A percentile compares a stretch with the other conserved stretches of the same genome.
These are phyloP conservation scores for Theretra japonica DNA, from an alignment of 2,888 invertebrate species.

Conservation along the genomic window DNA sequence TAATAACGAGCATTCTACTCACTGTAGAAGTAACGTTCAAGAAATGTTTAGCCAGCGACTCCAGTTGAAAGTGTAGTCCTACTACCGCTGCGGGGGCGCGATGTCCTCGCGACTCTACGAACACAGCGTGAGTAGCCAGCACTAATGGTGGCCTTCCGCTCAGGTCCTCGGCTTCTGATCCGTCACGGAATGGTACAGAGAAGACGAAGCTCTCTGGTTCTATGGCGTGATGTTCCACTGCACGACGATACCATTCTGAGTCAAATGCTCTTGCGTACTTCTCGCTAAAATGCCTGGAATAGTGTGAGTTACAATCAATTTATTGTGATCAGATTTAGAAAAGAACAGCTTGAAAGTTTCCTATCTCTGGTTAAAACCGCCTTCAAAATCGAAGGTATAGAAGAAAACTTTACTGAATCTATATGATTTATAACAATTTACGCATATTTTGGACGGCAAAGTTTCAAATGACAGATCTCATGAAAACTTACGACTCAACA, in stretches of 20 bases:
- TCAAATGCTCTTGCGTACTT: conserved; percentile 92
- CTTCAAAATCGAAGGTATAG: too few species aligned
- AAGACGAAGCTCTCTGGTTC: conserved; percentile 96
- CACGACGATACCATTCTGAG: conserved; percentile 95
- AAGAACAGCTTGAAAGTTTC: too few species aligned
- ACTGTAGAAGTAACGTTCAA: conserved; percentile 95
- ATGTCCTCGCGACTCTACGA: conserved; percentile 92
- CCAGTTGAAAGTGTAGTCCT: conserved; percentile 94
- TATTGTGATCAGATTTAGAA: too few species aligned
- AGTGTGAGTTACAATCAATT: too few species aligned
- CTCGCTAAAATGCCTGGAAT: conserved; percentile 91
- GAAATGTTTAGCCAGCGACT: conserved; percentile 92
- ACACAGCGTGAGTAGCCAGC: conserved; percentile 96
- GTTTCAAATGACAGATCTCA: background rate
- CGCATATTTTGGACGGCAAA: too few species aligned
- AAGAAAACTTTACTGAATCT: too few species aligned
- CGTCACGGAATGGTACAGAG: conserved; percentile 92
- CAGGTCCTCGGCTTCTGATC: conserved; percentile 85
- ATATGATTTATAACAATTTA: too few species aligned
- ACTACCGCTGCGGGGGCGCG: conserved; percentile 96
- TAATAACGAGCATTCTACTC: conserved; percentile 48
- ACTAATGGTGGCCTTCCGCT: conserved; percentile 86
- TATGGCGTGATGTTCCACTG: conserved; percentile 94
- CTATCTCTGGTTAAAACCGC: too few species aligned
- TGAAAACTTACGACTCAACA: conserved; percentile 88